These are phyloP conservation scores for Abramis brama DNA, from an alignment of 2,113 vertebrate species.

Conservation along the genomic window DNA sequence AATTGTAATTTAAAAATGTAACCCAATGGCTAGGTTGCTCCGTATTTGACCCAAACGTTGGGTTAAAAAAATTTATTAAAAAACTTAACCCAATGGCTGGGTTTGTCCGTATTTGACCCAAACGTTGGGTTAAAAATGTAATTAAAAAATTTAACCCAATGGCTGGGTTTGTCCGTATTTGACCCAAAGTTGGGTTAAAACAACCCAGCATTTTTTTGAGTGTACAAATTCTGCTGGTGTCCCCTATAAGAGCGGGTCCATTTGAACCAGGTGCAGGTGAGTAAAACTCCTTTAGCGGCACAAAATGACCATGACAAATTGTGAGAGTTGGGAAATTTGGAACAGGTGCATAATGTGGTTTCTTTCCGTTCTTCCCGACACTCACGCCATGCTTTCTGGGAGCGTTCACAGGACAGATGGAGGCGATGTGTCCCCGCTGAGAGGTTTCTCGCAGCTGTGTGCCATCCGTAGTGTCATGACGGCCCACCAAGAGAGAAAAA, in stretches of 20 bases:
- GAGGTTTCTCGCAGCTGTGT: slow-evolving; percentile 79
- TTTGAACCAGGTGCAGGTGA: slow-evolving; percentile 37
- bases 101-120: too few species aligned
- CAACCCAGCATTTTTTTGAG: too few species aligned
- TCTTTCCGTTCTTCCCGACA: slow-evolving; percentile 56
- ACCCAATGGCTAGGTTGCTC: too few species aligned
- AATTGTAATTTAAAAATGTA: too few species aligned
- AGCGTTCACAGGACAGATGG: slow-evolving; percentile 78
- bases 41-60: too few species aligned
- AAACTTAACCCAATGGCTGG: too few species aligned
- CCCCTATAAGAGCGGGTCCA: not conserved
- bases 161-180: too few species aligned
- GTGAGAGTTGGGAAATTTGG: slow-evolving; percentile 35
- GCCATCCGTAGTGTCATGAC: slow-evolving; percentile 72
- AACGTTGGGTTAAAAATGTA: too few species aligned
- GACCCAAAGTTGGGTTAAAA: too few species aligned
- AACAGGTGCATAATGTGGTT: slow-evolving; percentile 25
- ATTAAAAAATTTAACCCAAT: too few species aligned
- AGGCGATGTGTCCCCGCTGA: slow-evolving; percentile 77
- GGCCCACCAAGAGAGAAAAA: slow-evolving; percentile 54
- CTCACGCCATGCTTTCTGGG: slow-evolving; percentile 54
- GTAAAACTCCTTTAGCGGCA: slow-evolving; percentile 39
- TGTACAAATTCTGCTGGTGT: not conserved
- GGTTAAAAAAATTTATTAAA: too few species aligned
- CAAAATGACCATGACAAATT: slow-evolving; percentile 41